Conservation (phyloP, 53 echinoderm and acorn worm species). For the Apostichopus leukothele region DNA sequence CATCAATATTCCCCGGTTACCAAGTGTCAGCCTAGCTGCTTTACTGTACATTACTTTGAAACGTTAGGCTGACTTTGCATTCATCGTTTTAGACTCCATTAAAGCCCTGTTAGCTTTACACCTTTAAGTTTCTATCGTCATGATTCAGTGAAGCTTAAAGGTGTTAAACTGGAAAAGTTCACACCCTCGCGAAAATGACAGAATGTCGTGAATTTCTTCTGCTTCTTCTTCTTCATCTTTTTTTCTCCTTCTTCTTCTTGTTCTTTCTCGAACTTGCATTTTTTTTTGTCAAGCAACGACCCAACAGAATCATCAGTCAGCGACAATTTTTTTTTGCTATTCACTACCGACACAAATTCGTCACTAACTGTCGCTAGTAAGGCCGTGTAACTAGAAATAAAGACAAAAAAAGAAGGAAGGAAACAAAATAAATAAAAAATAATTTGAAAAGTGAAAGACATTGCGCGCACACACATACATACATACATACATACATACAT, state of each 20-base stretch:
- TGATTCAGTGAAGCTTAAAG: slow-evolving; percentile 47
- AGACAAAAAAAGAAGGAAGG: too few relatives aligned
- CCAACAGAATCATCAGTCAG: slow-evolving; percentile 13
- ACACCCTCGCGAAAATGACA: slow-evolving; percentile 46
- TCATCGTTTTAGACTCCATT: slow-evolving; percentile 40
- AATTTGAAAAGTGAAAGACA: too few relatives aligned
- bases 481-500: not conserved
- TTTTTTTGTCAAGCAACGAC: not conserved
- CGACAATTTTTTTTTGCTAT: not conserved
- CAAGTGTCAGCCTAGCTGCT: slow-evolving; percentile 39
- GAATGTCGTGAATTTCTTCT: slow-evolving; percentile 38
- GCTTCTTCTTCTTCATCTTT: not conserved
- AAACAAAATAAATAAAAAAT: too few relatives aligned
- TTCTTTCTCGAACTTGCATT: not conserved
- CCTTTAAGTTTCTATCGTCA: slow-evolving; percentile 31
- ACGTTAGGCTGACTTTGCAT: slow-evolving; percentile 43
- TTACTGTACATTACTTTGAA: not conserved
- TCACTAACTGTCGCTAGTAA: slow-evolving; percentile 21
- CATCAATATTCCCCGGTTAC: slow-evolving; percentile 26
- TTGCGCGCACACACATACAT: too few relatives aligned
- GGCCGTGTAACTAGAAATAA: not conserved
- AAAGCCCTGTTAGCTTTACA: slow-evolving; percentile 42
- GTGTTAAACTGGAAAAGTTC: slow-evolving; percentile 49
- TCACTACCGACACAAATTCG: slow-evolving; percentile 8
- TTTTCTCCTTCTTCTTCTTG: not conserved